Conservation (phyloP, 2,888 invertebrate species). For the Cephus nigrinus region DNA sequence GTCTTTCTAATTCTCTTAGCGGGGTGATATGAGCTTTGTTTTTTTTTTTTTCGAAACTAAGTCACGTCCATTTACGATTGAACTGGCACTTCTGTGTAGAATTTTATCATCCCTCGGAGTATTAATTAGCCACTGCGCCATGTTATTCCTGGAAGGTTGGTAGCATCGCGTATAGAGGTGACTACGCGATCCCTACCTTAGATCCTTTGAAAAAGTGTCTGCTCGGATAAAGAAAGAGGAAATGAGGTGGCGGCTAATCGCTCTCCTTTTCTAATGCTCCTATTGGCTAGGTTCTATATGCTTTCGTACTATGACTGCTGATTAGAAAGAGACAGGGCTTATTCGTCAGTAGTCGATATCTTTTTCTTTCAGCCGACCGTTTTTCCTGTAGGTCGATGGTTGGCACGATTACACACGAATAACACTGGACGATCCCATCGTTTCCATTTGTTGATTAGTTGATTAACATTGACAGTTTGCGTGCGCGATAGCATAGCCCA, state of each 20-base stretch:
- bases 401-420: background rate
- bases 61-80: background rate
- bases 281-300: too few relatives aligned
- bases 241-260: too few relatives aligned
- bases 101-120: background rate
- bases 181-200: too few relatives aligned
- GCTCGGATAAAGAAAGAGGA: too few relatives aligned
- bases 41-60: background rate
- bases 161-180: too few relatives aligned
- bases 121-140: background rate
- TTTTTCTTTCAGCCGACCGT: too few relatives aligned
- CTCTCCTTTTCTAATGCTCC: too few relatives aligned
- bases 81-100: background rate
- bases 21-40: background rate
- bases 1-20: background rate
- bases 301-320: too few relatives aligned
- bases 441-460: conserved; percentile 12
- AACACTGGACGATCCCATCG: conserved; percentile 2
- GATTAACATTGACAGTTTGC: conserved; percentile 12
- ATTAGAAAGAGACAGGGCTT: too few relatives aligned
- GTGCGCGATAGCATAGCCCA: background rate
- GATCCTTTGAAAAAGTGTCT: too few relatives aligned
- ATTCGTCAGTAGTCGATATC: too few relatives aligned
- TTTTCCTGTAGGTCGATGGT: background rate
- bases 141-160: background rate